Evolutionary conservation across 23 tunicate genomes (phyloP).

Genomic region (Diplosoma virens): DNA sequence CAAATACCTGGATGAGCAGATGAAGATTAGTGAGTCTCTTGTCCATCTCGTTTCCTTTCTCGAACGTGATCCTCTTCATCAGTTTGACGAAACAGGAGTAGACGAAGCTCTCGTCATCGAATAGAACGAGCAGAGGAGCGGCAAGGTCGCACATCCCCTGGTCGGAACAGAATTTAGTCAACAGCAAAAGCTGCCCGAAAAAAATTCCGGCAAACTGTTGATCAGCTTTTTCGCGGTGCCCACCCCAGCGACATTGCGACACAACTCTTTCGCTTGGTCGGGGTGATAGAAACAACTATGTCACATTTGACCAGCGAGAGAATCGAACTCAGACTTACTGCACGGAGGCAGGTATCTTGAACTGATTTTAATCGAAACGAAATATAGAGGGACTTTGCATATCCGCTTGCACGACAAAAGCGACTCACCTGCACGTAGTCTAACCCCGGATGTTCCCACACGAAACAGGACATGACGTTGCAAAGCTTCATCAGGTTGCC

Average conservation of each 20-base stretch:
- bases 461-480: constrained; percentile 82
- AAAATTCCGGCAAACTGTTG: background rate
- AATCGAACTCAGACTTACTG: too few species aligned
- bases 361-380: too few species aligned
- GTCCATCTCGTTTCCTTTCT: constrained; percentile 86
- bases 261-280: background rate
- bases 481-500: constrained; percentile 68
- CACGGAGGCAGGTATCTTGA: too few species aligned
- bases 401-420: background rate
- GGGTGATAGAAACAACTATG: too few species aligned
- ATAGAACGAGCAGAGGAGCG: constrained; percentile 74
- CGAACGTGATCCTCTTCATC: constrained; percentile 82
- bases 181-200: background rate
- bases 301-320: too few species aligned
- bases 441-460: constrained; percentile 74
- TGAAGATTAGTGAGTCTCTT: constrained; percentile 73
- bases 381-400: too few species aligned
- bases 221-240: background rate
- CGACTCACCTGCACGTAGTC: constrained; percentile 85
- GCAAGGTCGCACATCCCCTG: constrained; percentile 98
- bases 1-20: constrained; percentile 68
- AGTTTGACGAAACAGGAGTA: constrained; percentile 59
- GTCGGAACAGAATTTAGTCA: background rate
- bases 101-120: constrained; percentile 77
- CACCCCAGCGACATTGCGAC: background rate